Percentiles rank a stretch among this genome's conserved stretches.
Conservation (phyloP, 1,140 invertebrate genomes). For the Amyelois transitella region DNA sequence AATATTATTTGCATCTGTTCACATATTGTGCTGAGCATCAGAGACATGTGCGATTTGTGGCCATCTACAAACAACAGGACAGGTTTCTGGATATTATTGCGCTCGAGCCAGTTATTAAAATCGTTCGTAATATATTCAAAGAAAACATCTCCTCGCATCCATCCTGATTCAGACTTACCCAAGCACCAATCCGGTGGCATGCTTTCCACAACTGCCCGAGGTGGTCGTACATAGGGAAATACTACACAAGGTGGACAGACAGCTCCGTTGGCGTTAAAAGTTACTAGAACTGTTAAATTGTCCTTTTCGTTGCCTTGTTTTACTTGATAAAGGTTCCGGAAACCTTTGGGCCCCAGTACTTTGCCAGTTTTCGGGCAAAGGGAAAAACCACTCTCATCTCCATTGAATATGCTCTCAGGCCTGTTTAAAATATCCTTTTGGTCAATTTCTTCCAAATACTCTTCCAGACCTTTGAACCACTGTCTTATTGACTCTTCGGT, state of each 20-base stretch:
- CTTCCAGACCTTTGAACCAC: conserved; percentile 18
- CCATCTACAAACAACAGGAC: conserved; percentile 58
- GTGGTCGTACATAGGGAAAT: conserved; percentile 27
- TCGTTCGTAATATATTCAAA: conserved; percentile 57
- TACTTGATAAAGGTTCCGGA: conserved; percentile 39
- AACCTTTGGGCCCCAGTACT: conserved; percentile 30
- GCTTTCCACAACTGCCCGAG: conserved; percentile 24
- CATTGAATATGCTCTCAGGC: conserved; percentile 38
- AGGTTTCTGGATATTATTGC: conserved; percentile 40
- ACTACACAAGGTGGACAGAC: conserved; percentile 24
- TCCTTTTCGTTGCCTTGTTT: conserved; percentile 40
- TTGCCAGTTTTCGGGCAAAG: conserved; percentile 40
- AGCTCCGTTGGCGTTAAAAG: conserved; percentile 30
- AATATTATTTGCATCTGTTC: conserved; percentile 46
- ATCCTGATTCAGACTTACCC: conserved; percentile 47
- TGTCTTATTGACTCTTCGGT: conserved; percentile 20
- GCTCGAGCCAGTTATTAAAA: conserved; percentile 36
- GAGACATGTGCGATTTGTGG: conserved; percentile 50
- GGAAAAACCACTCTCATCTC: conserved; percentile 38
- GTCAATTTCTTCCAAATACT: conserved; percentile 17
- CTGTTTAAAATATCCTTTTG: conserved; percentile 27
- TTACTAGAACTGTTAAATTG: conserved; percentile 38
- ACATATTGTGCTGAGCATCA: conserved; percentile 48
- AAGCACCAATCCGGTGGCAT: conserved; percentile 43
- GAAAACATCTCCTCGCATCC: conserved; percentile 55